A percentile compares a stretch with the other conserved stretches of the same genome.
These are phyloP conservation scores for Panurus biarmicus DNA, from an alignment of 2,113 vertebrate species.

Conservation along the genomic window DNA sequence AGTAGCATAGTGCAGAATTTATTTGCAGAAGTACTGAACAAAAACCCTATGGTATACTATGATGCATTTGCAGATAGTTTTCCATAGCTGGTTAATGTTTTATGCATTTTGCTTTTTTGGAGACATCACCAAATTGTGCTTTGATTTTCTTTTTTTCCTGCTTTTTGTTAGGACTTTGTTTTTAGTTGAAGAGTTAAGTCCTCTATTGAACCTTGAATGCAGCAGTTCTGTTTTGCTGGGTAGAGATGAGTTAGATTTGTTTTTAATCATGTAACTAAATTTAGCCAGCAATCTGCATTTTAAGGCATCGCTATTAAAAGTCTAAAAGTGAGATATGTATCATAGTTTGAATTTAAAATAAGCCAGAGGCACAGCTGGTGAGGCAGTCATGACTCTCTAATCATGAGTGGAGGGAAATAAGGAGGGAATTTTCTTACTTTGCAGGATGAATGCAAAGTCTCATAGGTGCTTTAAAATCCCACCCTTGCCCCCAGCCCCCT, in stretches of 20 bases:
- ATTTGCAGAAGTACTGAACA: constrained; percentile 49
- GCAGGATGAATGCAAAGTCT: background rate
- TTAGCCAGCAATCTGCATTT: constrained; percentile 74
- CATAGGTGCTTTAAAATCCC: background rate
- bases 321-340: constrained; percentile 67
- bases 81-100: constrained; percentile 39
- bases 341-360: constrained; percentile 65
- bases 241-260: constrained; percentile 64
- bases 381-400: constrained; percentile 33
- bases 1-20: constrained; percentile 50
- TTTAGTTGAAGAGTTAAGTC: constrained; percentile 49
- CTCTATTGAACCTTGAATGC: constrained; percentile 56
- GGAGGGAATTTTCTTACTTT: constrained; percentile 36
- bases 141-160: background rate
- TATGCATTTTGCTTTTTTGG: constrained; percentile 18
- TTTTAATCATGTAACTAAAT: constrained; percentile 73
- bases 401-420: constrained; percentile 24
- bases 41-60: constrained; percentile 35
- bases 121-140: background rate
- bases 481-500: background rate
- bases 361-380: constrained; percentile 61
- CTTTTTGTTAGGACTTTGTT: constrained; percentile 22
- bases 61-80: constrained; percentile 25
- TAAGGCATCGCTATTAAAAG: constrained; percentile 72
- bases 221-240: constrained; percentile 59